Evolutionary conservation across 2,888 invertebrate species (phyloP), one percentile per base, ranked within the genome.

Genomic region (Trichopoda pennipes): DNA sequence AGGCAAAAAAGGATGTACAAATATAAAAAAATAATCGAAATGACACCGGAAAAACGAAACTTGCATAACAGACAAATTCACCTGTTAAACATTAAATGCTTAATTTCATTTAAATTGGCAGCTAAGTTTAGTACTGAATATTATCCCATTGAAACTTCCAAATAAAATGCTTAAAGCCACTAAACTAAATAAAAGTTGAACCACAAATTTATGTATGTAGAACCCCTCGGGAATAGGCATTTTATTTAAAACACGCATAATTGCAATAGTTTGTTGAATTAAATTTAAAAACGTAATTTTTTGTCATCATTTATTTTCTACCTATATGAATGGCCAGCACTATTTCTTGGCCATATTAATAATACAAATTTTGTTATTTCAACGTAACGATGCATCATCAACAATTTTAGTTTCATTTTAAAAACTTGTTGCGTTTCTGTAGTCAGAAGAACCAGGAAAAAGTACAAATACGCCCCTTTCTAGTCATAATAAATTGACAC

Each of bases 401-500:
- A 56, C 53, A 64, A 74, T 55, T 66, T 66, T 58, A 42, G 42
- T 10, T 58, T 61, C 19, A 17, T 60, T 53, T 60, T 38, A 16
- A 66, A 58, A 51, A 1, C 42, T 74, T 60, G 19, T 49, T 21
- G 12, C 16, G 16, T 66, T 72, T 58, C 51, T 44, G 6, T 44
- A 44, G 6, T 47, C n/a, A 56, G 21, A 17, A 49, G 63, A 19
- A 35, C 23, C 1, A 49, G 44, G 21, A 51, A 68, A 68, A 42
- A 38, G 10, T 51, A 64, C 55, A 51, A 53, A 60, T 55, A 84
- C 84, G 84, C 84, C 84, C 78, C 68, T 83, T 83, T 83, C 78
- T 61, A 79, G 78, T 84, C 78, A 84, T 84, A 84, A 84, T 73
- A 83, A 81, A 84, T 84, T 84, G 84, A 83, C 84, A 84, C 63